phyloP scores from a whole-genome alignment of 1,140 invertebrate species.

The Pseudachorutes palmiensis region DNA sequence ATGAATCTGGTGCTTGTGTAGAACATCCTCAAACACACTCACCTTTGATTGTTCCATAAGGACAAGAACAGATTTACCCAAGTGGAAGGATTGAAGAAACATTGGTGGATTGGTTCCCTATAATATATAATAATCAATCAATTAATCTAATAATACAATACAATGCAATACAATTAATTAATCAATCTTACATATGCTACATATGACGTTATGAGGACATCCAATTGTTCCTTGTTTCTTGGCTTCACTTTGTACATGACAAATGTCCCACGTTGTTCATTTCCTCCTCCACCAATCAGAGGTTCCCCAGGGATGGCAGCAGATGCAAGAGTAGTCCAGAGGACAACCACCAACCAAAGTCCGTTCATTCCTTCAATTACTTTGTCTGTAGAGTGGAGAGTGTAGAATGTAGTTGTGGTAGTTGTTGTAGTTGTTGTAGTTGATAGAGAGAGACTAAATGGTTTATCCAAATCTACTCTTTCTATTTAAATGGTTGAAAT shows the following conservation, averaged over 20 bases:
- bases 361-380: no score
- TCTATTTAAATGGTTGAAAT: no score
- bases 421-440: no score
- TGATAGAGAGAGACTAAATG: no score
- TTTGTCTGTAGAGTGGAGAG: no score
- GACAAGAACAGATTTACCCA: not conserved
- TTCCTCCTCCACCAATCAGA: no score
- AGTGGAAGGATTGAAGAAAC: not conserved
- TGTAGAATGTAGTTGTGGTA: no score
- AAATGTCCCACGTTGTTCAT: not conserved
- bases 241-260: not conserved
- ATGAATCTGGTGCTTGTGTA: not conserved
- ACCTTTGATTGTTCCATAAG: not conserved
- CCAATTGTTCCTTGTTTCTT: not conserved
- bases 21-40: not conserved
- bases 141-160: not conserved
- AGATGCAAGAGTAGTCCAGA: no score
- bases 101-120: not conserved
- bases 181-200: not conserved
- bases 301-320: no score
- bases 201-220: not conserved
- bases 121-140: not conserved
- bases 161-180: not conserved
- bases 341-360: no score
- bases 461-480: no score